phyloP scores from a whole-genome alignment of 2,888 invertebrate genomes.

The Troides oblongomaculatus region DNA sequence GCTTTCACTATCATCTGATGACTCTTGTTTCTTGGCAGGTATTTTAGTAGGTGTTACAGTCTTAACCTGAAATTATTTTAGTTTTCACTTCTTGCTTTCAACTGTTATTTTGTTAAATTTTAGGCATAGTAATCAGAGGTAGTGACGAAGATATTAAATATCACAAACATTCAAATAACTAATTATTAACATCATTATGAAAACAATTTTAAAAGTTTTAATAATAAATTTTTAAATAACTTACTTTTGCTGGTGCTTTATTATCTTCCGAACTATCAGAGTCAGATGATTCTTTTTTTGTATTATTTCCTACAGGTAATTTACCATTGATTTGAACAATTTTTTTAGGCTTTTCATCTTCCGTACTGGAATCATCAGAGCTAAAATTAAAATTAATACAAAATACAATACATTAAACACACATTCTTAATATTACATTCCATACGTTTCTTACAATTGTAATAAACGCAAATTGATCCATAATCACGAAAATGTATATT shows the following conservation, averaged over 20 bases:
- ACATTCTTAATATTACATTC: too few species aligned
- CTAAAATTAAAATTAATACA: constrained; percentile 32
- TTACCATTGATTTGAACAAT: constrained; percentile 55
- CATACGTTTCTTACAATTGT: too few species aligned
- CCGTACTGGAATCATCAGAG: constrained; percentile 57
- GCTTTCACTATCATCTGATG: constrained; percentile 55
- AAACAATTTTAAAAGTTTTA: constrained; percentile 1
- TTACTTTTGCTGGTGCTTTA: constrained; percentile 45
- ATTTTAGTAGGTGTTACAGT: constrained; percentile 41
- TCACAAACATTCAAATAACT: constrained; percentile 47
- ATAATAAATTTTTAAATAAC: constrained; percentile 31
- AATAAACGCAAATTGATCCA: too few species aligned
- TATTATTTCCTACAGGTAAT: constrained; percentile 50
- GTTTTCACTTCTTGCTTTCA: not conserved
- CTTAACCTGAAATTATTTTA: constrained; percentile 34
- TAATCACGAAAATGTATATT: too few species aligned
- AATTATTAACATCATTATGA: constrained; percentile 50
- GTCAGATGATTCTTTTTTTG: constrained; percentile 52
- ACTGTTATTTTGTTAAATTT: not conserved
- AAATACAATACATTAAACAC: not conserved
- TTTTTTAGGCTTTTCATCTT: constrained; percentile 50
- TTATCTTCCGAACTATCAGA: constrained; percentile 69
- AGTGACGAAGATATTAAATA: constrained; percentile 62
- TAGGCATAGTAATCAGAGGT: constrained; percentile 52
- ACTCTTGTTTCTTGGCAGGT: constrained; percentile 56